Conservation (phyloP, 2,797 vertebrate genomes). For the Lepilemur ruficaudatus region DNA sequence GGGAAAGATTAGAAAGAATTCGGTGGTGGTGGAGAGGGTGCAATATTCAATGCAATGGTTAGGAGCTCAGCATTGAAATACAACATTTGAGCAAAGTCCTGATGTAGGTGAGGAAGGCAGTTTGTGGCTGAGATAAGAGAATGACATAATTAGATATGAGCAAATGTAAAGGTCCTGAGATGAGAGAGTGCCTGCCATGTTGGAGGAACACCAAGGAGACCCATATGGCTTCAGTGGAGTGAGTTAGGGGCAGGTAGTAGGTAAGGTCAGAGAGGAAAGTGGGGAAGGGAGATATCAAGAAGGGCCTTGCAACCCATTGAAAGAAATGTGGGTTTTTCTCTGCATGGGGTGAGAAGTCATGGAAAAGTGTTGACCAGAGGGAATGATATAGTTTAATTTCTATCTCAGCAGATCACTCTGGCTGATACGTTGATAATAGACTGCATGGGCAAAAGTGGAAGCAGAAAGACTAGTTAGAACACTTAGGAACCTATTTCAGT, state of each 20-base stretch:
- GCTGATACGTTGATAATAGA: background rate
- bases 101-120: background rate
- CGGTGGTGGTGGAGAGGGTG: background rate
- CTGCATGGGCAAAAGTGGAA: background rate
- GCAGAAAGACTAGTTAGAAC: background rate
- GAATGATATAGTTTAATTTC: background rate
- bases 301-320: background rate
- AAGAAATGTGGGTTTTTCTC: background rate
- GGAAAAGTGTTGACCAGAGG: background rate
- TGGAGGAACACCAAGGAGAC: background rate
- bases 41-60: background rate
- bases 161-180: background rate
- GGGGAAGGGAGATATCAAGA: background rate
- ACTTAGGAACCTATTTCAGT: background rate
- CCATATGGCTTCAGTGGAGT: too few relatives aligned
- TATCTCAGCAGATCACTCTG: background rate
- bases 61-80: background rate
- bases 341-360: background rate
- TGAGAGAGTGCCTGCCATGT: background rate
- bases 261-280: background rate
- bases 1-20: background rate
- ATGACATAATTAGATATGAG: background rate
- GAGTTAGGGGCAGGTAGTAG: background rate
- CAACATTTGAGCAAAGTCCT: background rate
- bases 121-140: background rate